These are phyloP conservation scores for Etheostoma nigrum DNA, from an alignment of 2,797 vertebrate species.

Conservation along the genomic window DNA sequence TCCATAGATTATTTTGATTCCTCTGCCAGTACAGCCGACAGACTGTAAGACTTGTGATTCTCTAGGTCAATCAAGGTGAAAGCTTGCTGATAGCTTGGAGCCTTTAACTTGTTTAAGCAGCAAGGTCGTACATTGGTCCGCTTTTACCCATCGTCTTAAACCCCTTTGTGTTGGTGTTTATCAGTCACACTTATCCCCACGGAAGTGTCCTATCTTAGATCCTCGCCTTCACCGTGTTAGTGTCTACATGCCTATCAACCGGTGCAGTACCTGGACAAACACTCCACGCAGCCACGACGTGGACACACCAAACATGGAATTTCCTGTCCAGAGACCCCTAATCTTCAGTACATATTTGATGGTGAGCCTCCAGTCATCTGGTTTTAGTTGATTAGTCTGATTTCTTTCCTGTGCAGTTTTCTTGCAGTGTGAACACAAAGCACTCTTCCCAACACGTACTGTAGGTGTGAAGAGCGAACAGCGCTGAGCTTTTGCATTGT, in stretches of 20 bases:
- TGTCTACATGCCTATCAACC: slow-evolving; percentile 68
- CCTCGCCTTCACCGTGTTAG: slow-evolving; percentile 21
- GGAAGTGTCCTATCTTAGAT: slow-evolving; percentile 61
- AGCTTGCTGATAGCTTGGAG: slow-evolving; percentile 42
- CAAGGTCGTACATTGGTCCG: slow-evolving; percentile 25
- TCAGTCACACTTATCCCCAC: slow-evolving; percentile 54
- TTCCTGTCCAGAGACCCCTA: slow-evolving; percentile 57
- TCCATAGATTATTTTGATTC: background rate
- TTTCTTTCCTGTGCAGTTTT: slow-evolving; percentile 2
- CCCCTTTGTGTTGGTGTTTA: slow-evolving; percentile 37
- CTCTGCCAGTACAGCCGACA: background rate
- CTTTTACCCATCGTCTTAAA: slow-evolving; percentile 2
- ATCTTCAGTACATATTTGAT: slow-evolving; percentile 38
- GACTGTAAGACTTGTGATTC: background rate
- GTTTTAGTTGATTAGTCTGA: slow-evolving; percentile 15
- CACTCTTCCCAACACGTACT: slow-evolving; percentile 24
- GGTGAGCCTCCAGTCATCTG: slow-evolving; percentile 37
- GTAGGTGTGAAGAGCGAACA: slow-evolving; percentile 33
- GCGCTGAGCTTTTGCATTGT: slow-evolving; percentile 51
- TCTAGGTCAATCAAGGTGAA: slow-evolving; percentile 32
- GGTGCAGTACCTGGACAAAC: slow-evolving; percentile 61
- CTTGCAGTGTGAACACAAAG: slow-evolving; percentile 43
- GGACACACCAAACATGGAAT: slow-evolving; percentile 64
- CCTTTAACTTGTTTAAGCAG: slow-evolving; percentile 47
- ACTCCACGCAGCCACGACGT: slow-evolving; percentile 9